Evolutionary conservation across 1,140 invertebrate species (phyloP), one percentile per base, ranked within the genome.

Genomic region (Prorops nasuta): DNA sequence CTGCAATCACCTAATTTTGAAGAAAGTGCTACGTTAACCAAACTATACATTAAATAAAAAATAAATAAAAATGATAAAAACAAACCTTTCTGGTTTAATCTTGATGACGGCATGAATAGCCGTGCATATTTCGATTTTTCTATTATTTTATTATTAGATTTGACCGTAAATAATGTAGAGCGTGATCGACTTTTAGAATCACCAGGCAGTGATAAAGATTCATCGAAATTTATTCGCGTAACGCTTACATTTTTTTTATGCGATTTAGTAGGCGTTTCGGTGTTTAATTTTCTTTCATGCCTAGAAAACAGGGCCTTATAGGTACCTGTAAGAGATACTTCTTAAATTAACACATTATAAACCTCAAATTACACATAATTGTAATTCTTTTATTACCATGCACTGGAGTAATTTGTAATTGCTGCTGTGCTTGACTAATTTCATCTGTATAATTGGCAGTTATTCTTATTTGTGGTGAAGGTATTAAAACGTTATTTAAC

Each of bases 201-300:
- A 37, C 42, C 43, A 21, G 42, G 64, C 58, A 58, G 60, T 50
- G 40, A 40, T 36, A 35, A 52, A n/a, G 56, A 47, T 40, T 66
- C 66, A 34, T 73, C 59, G n/a, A 72, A 57, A 53, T 70, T 69
- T 0, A 71, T 67, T 35, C 63, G 58, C 6, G 64, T 58, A 6
- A 66, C 49, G 1, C 55, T 44, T 9, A 64, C 47, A 49, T 66
- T 66, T 37, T 38, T 54, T 37, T 40, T 43, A 15, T 56, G 49
- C 14, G 42, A 34, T 39, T 31, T 43, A 10, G 15, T 17, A 2
- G 49, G 18, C 1, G 7, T 31, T 17, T 54, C 7, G 44, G 45
- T 47, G 9, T 44, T 18, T 16, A 39, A 37, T 14, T 56, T 37
- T 21, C 56, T 53, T 20, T 65, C 49, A 6, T 72, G 56, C 40